Percentiles rank a stretch among this genome's conserved stretches.
phyloP scores from a whole-genome alignment of 2,797 vertebrate genomes.

The Microcaecilia unicolor region DNA sequence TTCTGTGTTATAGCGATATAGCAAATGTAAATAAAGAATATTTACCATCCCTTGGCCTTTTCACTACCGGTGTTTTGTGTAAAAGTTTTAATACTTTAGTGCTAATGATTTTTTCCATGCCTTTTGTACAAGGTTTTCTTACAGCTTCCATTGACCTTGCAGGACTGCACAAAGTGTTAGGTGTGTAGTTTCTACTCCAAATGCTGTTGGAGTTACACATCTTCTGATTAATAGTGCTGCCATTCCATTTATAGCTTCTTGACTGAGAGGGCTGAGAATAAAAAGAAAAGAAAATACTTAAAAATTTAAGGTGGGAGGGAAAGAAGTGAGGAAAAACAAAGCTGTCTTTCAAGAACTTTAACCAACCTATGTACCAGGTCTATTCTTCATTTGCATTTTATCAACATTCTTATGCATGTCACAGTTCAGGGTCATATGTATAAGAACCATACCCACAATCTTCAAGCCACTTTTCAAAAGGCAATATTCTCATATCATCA shows the following conservation, averaged over 20 bases:
- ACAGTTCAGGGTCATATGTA: no score
- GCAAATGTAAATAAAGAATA: no score
- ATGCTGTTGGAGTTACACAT: conserved; percentile 51
- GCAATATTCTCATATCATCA: no score
- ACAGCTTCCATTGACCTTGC: conserved; percentile 7
- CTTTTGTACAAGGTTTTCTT: conserved; percentile 55
- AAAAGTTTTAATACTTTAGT: conserved; percentile 54
- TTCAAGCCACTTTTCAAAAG: no score
- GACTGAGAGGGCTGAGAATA: conserved; percentile 51
- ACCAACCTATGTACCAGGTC: background rate
- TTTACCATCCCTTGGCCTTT: conserved; percentile 76
- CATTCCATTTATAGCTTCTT: conserved; percentile 65
- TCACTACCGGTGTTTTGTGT: conserved; percentile 52
- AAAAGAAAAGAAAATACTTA: background rate
- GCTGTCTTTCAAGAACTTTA: background rate
- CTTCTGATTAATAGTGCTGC: conserved; percentile 6
- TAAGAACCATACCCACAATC: no score
- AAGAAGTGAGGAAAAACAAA: rapidly evolving
- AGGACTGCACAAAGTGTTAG: background rate
- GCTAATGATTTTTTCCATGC: conserved; percentile 56
- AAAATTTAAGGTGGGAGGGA: no score
- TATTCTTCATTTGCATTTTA: background rate
- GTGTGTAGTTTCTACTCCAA: conserved; percentile 63
- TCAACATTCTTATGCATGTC: no score
- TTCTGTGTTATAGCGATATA: no score